phyloP scores from a whole-genome alignment of 2,888 invertebrate genomes.

The Allygus modestus region DNA sequence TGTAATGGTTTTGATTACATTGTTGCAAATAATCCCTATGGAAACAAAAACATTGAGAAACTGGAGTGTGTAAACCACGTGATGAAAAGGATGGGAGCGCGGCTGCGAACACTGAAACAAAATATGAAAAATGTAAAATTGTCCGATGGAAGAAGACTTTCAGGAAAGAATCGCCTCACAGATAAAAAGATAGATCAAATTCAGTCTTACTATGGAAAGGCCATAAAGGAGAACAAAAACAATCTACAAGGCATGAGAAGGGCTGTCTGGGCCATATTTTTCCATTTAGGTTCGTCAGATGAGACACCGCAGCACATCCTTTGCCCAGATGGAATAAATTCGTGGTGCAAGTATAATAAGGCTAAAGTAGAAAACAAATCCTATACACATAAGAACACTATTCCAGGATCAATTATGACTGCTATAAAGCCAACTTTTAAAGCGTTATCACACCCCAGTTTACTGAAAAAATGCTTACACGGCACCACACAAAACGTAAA shows the following conservation, averaged over 20 bases:
- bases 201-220: too few species aligned
- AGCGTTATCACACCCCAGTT: too few species aligned
- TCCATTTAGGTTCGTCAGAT: background rate
- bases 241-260: background rate
- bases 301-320: background rate
- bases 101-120: too few species aligned
- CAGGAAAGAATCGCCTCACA: constrained; percentile 57
- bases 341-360: constrained; percentile 68
- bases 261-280: background rate
- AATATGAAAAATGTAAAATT: too few species aligned
- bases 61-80: too few species aligned
- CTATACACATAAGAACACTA: background rate
- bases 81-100: too few species aligned
- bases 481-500: too few species aligned
- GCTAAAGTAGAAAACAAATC: background rate
- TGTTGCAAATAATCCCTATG: background rate
- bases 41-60: background rate
- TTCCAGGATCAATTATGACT: too few species aligned
- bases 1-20: too few species aligned
- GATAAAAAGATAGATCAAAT: too few species aligned
- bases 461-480: too few species aligned
- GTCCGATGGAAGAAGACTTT: constrained; percentile 22
- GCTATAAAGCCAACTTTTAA: too few species aligned
- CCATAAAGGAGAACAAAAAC: background rate
- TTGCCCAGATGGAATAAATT: background rate